Conservation (phyloP, 2,113 vertebrate species). For the Dryoscopus gambensis region DNA sequence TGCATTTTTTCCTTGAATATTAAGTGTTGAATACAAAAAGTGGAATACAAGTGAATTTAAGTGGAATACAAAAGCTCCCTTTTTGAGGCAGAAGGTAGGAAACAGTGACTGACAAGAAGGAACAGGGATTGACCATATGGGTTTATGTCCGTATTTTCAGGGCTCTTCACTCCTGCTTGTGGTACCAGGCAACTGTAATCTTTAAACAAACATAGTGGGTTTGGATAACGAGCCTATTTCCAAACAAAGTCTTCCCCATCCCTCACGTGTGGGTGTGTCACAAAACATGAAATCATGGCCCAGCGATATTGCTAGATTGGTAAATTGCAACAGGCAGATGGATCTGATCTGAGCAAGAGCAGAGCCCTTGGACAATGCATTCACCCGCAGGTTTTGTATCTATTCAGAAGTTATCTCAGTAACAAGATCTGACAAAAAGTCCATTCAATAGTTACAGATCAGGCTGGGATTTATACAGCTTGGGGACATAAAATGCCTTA, state of each 20-base stretch:
- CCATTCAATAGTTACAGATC: constrained; percentile 10
- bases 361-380: not conserved
- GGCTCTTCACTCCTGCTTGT: not conserved
- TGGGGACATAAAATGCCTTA: constrained; percentile 21
- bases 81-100: not conserved
- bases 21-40: not conserved
- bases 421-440: constrained; percentile 46
- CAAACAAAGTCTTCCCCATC: not conserved
- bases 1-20: not conserved
- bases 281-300: not conserved
- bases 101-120: not conserved
- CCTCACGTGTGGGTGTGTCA: accelerated
- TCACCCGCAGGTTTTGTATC: not conserved
- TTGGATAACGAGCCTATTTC: not conserved
- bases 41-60: not conserved
- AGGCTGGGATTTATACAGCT: constrained; percentile 15
- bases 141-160: not conserved
- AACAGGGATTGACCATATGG: not conserved
- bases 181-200: not conserved
- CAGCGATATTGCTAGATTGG: not conserved
- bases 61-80: not conserved
- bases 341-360: not conserved
- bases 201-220: not conserved
- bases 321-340: not conserved
- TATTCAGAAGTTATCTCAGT: constrained; percentile 28